Conservation (phyloP, 1,140 invertebrate species). For the Eriocheir sinensis region DNA sequence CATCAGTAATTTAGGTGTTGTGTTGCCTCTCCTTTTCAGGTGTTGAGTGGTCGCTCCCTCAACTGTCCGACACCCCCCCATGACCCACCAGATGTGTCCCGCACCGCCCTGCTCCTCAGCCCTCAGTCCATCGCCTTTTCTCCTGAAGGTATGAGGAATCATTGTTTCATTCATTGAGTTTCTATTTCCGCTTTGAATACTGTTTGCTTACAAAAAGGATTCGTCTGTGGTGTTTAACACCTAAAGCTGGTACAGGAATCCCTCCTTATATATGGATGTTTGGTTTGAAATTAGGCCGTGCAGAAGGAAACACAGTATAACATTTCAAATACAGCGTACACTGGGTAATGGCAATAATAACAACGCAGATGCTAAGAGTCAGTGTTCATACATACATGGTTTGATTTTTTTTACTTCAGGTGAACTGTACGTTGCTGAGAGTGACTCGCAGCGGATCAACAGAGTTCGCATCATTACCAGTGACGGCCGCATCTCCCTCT, state of each 20-base stretch:
- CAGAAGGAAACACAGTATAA: no score
- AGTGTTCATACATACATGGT: background rate
- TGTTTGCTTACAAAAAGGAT: no score
- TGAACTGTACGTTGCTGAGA: constrained; percentile 96
- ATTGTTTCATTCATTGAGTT: no score
- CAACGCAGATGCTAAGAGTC: background rate
- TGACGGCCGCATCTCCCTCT: constrained; percentile 94
- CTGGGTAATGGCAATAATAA: no score
- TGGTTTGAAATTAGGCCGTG: no score
- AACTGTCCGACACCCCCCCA: constrained; percentile 86
- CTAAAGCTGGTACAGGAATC: no score
- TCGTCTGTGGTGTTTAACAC: no score
- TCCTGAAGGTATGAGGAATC: constrained; percentile 86
- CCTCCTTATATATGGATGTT: no score
- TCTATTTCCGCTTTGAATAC: no score
- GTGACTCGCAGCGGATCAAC: constrained; percentile 96
- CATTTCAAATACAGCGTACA: no score
- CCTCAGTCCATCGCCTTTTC: constrained; percentile 97
- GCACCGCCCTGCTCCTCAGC: constrained; percentile 93
- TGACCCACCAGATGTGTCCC: constrained; percentile 89
- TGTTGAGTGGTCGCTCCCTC: constrained; percentile 94
- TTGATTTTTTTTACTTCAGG: constrained; percentile 80
- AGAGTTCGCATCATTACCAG: constrained; percentile 93
- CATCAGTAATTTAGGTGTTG: no score
- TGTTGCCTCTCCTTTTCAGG: no score